These are phyloP conservation scores for Neomorphus geoffroyi DNA, from an alignment of 2,797 vertebrate genomes.

Conservation along the genomic window DNA sequence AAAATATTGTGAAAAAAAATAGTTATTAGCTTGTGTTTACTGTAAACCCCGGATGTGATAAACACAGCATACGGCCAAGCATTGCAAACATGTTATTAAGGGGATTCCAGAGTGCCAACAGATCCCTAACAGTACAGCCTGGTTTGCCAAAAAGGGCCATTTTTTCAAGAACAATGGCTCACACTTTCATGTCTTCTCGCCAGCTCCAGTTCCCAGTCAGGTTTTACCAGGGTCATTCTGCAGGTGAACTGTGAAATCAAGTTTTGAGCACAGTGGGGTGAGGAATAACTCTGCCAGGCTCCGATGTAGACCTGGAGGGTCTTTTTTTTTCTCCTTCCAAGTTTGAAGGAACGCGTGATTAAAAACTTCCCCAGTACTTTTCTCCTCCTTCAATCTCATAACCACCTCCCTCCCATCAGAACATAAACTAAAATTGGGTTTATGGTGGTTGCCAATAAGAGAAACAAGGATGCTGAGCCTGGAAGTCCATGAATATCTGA, in stretches of 20 bases:
- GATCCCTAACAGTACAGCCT: slow-evolving; percentile 5
- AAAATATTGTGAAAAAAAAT: not conserved
- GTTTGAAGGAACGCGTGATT: not conserved
- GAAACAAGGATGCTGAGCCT: not conserved
- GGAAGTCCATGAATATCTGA: not conserved
- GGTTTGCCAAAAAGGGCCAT: slow-evolving; percentile 23
- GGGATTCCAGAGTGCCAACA: slow-evolving; percentile 33
- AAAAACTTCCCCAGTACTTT: not conserved
- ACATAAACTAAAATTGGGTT: not conserved
- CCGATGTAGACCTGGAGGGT: fast-evolving
- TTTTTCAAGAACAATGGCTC: not conserved
- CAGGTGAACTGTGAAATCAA: not conserved
- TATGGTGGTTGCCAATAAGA: not conserved
- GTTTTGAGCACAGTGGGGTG: not conserved
- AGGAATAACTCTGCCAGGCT: fast-evolving
- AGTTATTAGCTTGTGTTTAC: slow-evolving; percentile 45
- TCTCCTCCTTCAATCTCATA: not conserved
- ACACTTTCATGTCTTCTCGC: not conserved
- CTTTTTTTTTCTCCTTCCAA: not conserved
- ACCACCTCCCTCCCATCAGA: not conserved
- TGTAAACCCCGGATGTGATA: not conserved
- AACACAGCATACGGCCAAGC: not conserved
- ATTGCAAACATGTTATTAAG: slow-evolving; percentile 23
- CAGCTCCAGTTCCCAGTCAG: not conserved
- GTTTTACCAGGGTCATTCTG: not conserved